These are phyloP conservation scores for Cyclopterus lumpus DNA, from an alignment of 2,797 vertebrate species.

Conservation along the genomic window DNA sequence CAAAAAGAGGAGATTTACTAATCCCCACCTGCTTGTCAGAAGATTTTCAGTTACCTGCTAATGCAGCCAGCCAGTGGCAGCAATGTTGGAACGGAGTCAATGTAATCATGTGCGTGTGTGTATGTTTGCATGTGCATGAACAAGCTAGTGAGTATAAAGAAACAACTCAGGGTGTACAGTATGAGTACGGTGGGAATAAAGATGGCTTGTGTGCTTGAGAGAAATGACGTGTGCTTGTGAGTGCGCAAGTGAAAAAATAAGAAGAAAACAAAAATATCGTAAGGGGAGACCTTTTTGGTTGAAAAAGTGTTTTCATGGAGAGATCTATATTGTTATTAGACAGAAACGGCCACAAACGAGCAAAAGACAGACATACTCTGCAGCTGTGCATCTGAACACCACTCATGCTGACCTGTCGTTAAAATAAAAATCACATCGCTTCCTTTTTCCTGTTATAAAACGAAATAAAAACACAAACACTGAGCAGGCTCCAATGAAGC, in stretches of 20 bases:
- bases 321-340: slow-evolving; percentile 3
- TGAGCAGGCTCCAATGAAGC: neutral
- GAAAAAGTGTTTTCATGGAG: neutral
- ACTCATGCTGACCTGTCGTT: slow-evolving; percentile 10
- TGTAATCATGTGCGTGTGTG: slow-evolving; percentile 8
- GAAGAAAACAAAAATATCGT: neutral
- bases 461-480: neutral
- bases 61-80: slow-evolving; percentile 24
- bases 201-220: neutral
- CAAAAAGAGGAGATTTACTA: slow-evolving; percentile 55
- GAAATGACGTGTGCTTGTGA: neutral
- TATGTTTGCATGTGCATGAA: neutral
- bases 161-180: neutral
- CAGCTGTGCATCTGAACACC: slow-evolving; percentile 9
- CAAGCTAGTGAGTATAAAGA: neutral
- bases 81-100: slow-evolving; percentile 24
- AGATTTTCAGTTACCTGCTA: slow-evolving; percentile 62
- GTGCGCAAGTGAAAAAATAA: neutral
- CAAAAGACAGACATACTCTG: neutral
- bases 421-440: slow-evolving; percentile 2
- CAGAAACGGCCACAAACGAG: neutral
- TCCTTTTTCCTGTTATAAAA: slow-evolving; percentile 23
- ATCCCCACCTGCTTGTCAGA: slow-evolving; percentile 64
- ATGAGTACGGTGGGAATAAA: neutral
- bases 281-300: neutral